Base-by-base conservation (phyloP, 2,113 vertebrate species). In the Calcarius ornatus region DNA sequence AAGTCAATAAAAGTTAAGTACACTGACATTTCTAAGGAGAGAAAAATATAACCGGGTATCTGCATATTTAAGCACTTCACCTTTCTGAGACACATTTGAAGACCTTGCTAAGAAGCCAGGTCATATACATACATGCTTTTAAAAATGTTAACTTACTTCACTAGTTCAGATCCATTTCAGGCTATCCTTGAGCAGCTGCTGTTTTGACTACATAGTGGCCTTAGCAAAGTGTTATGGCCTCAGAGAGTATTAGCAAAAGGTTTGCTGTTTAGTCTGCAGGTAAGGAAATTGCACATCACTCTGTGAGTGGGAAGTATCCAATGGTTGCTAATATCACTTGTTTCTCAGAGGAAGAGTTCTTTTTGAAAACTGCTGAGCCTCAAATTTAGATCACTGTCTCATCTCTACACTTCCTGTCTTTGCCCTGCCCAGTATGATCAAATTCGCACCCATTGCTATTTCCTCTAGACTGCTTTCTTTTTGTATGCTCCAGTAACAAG, bases 1-100 rank as follows among this genome's bases (percentile, higher is more conserved):
- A 77, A 87, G 91, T 82, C 70, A 88, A 82, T 92, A 78, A 38
- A 94, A 82, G 57, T 89, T 78, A 92, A 90, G 53, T 89, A 75
- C 42, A 73, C 10, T 89, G 81, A 84, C 47, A 91, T 87, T 91
- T 96, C 56, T 69, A 35, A 35, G 6, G 15, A 5, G 19, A 10
- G 8, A 3, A 23, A 22, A 68, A 37, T 43, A 66, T 25, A 70
- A 7, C 12, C 1, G 2, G 10, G 15, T 75, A 70, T 70, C 68
- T 70, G 35, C 71, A 82, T 82, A 80, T 88, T 82, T 86, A 78
- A 95, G 11, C 10, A 81, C 14, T 27, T 86, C 37, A 83, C 40
- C 20, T 51, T 81, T 80, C 59, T 88, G 27, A 72, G 37, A 79
- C 45, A 80, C 11, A n/a, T 77, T 82, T 81, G 23, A 88, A 90